A percentile compares a stretch with the other conserved stretches of the same genome.
These are phyloP conservation scores for Picus viridis DNA, from an alignment of 2,797 vertebrate genomes.

Conservation along the genomic window DNA sequence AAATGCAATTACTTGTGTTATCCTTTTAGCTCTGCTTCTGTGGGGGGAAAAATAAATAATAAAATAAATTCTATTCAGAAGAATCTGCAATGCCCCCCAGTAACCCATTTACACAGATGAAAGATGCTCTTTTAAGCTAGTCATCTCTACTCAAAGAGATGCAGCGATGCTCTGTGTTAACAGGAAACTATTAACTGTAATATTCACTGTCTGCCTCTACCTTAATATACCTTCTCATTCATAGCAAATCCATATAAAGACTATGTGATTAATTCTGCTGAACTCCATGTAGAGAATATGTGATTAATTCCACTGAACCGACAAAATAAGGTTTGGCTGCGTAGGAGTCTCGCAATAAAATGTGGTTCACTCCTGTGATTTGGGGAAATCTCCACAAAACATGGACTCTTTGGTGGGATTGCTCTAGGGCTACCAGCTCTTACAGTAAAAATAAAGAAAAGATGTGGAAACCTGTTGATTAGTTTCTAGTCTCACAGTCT, in stretches of 20 bases:
- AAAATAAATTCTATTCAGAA: slow-evolving; percentile 25
- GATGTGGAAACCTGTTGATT: not conserved
- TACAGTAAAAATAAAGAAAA: not conserved
- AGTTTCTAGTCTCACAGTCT: not conserved
- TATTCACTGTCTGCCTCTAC: not conserved
- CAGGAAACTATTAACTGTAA: slow-evolving; percentile 39
- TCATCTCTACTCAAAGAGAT: not conserved
- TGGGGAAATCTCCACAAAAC: not conserved
- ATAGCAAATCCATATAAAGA: slow-evolving; percentile 11
- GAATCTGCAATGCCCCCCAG: slow-evolving; percentile 12
- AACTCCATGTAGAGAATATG: not conserved
- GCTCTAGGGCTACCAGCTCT: not conserved
- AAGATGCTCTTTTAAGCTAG: slow-evolving; percentile 30
- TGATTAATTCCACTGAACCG: not conserved
- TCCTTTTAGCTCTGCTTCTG: slow-evolving; percentile 27
- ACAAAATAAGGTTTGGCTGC: not conserved
- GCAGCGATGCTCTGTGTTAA: slow-evolving; percentile 9
- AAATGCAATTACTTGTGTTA: slow-evolving; percentile 55
- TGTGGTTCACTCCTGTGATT: not conserved
- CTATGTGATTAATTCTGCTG: slow-evolving; percentile 14
- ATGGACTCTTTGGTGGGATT: not conserved
- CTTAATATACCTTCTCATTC: slow-evolving; percentile 42
- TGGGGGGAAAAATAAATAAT: not conserved
- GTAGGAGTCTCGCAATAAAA: not conserved
- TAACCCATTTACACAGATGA: slow-evolving; percentile 42